Conservation (phyloP, 1,140 invertebrate genomes). For the Procambarus virginalis region DNA sequence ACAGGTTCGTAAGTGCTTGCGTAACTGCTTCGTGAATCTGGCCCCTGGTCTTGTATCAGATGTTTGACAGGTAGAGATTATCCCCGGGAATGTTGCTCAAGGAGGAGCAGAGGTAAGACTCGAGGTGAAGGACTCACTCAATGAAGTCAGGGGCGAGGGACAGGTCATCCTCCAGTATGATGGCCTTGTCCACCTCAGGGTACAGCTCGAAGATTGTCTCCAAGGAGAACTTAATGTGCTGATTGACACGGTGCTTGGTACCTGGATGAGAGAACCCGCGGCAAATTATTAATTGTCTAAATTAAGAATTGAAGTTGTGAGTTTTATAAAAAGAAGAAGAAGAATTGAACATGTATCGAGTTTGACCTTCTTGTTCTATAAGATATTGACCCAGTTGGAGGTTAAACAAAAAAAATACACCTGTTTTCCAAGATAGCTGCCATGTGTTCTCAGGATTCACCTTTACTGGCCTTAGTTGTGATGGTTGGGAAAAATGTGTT, state of each 20-base stretch:
- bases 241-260: constrained; percentile 46
- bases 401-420: too few species aligned
- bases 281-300: neutral
- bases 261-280: neutral
- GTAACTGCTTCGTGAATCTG: too few species aligned
- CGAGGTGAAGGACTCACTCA: neutral
- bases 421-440: too few species aligned
- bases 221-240: constrained; percentile 49
- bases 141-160: constrained; percentile 29
- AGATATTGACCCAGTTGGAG: too few species aligned
- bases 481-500: too few species aligned
- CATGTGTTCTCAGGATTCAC: too few species aligned
- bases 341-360: neutral
- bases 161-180: constrained; percentile 48
- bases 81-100: too few species aligned
- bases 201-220: constrained; percentile 27
- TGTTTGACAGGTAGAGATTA: too few species aligned
- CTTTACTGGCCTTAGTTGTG: too few species aligned
- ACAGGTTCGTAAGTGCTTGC: too few species aligned
- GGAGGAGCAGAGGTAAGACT: neutral
- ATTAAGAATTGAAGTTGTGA: neutral
- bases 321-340: neutral
- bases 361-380: too few species aligned
- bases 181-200: constrained; percentile 43
- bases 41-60: too few species aligned